Base-by-base conservation (phyloP, 2,888 invertebrate species). In the Erebia palarica region DNA sequence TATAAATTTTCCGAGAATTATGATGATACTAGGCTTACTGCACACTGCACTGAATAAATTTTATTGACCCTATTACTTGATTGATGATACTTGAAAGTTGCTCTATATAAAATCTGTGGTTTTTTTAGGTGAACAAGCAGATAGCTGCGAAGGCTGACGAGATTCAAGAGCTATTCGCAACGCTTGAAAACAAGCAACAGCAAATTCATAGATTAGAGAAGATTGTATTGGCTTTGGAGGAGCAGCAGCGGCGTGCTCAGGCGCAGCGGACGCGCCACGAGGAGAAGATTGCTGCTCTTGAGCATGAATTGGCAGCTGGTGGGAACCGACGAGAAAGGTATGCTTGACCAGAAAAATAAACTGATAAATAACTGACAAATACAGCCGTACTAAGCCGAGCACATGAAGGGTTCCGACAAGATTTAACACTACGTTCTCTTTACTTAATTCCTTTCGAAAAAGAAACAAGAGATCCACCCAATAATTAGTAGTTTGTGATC, bases 201-300 rank as follows among this genome's bases (percentile, higher is more conserved):
- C 94, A 94, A 79, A 91, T 94, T 51, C 92, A 93, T 78, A 88
- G 93, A 67, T 78, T 95, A 69, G 94, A 94, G 78, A 94, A 94
- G 80, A 89, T 94, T 53, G 94, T 95, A 66, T 82, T 94, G 65
- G 92, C 94, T 58, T 82, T 95, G 78, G 94, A 94, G 76, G 94
- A 94, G 73, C 94, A 95, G 75, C 94, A 94, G 77, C 85, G 93
- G 53, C 90, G 94, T 14, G 91, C 94, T 8, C 95, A 95, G 78
- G 94, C 93, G 74, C 94, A 94, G 79, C 93, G 95, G 4, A 94
- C 94, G 51, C 89, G 94, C 0, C 89, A 94, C 72, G 95, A 95
- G 78, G 93, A 91, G 77, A 94, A 94, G 71, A 94, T 95, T 36
- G 94, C 94, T 0, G 90, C 93, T 63, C 86, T 95, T 0, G 94